Base-by-base conservation (phyloP, 2,113 vertebrate genomes). In the Catharus minimus region DNA sequence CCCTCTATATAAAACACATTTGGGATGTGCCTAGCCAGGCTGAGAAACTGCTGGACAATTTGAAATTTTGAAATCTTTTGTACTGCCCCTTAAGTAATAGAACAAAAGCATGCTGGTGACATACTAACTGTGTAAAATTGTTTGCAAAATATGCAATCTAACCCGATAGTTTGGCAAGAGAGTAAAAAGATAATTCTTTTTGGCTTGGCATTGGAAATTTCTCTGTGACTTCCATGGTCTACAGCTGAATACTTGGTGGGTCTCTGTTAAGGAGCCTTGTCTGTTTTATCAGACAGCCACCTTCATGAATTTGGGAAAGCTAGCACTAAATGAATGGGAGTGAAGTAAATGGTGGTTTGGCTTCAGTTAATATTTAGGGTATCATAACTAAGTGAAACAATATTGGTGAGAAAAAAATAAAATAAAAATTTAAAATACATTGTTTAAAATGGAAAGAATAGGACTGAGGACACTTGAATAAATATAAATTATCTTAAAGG, bases 351-450 rank as follows among this genome's bases (percentile, higher is more conserved):
- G 23, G 22, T 86, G 24, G n/a, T 56, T 66, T 82, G 30, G 28
- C 52, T 81, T 79, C 60, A 36, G 32, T 44, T 28, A 66, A n/a
- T 83, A 66, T 61, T 84, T 55, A 61, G 47, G 28, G 30, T 86
- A n/a, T 69, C 26, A 13, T 71, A 73, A 65, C 27, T 47, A 38
- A 75, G 13, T 83, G 32, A 93, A 92, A 82, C 39, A 6, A 83
- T 65, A 66, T 19, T 47, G 44, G 26, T 92, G 32, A 90, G 67
- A 60, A 82, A 79, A 30, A 90, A 46, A 38, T 16, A 12, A 39
- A 41, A 73, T 36, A 10, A 67, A 85, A 60, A 15, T 3, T 13
- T 24, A 7, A 21, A 64, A 4, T 0, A 0, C 13, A 30, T 9
- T 16, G 41, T 89, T 86, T 60, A 83, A 85, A 67, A 82, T 44